phyloP scores from a whole-genome alignment of 2,888 invertebrate genomes.

The Schizaphis graminum region DNA sequence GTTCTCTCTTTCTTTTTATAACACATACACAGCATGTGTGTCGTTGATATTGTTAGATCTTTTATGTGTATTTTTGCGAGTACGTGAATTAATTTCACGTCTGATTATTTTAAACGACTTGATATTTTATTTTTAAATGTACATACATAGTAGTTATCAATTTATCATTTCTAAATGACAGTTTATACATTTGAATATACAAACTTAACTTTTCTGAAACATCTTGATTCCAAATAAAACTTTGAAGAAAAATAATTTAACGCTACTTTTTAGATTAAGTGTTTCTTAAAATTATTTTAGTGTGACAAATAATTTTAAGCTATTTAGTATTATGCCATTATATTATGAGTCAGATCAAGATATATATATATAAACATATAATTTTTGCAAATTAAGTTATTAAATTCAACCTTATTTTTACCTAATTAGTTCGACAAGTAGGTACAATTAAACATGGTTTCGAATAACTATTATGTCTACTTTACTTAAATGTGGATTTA shows the following conservation, averaged over 20 bases:
- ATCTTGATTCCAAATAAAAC: not conserved
- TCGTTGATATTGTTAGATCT: not conserved
- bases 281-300: not conserved
- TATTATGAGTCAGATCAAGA: not conserved
- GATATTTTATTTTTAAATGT: not conserved
- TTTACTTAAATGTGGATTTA: not conserved
- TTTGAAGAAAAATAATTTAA: not conserved
- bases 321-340: not conserved
- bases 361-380: not conserved
- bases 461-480: not conserved
- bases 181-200: not conserved
- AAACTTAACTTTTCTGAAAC: not conserved
- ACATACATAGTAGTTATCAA: too few species aligned
- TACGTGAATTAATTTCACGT: conserved; percentile 29
- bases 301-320: not conserved
- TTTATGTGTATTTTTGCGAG: not conserved
- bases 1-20: conserved; percentile 54
- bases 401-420: conserved; percentile 1
- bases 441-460: conserved; percentile 16
- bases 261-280: not conserved
- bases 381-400: not conserved
- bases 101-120: not conserved
- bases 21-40: conserved; percentile 20
- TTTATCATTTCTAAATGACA: not conserved
- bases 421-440: conserved; percentile 8